A percentile compares a stretch with the other conserved stretches of the same genome.
phyloP scores from a whole-genome alignment of 35 echinoderm and acorn worm genomes.

The Acanthaster planci region DNA sequence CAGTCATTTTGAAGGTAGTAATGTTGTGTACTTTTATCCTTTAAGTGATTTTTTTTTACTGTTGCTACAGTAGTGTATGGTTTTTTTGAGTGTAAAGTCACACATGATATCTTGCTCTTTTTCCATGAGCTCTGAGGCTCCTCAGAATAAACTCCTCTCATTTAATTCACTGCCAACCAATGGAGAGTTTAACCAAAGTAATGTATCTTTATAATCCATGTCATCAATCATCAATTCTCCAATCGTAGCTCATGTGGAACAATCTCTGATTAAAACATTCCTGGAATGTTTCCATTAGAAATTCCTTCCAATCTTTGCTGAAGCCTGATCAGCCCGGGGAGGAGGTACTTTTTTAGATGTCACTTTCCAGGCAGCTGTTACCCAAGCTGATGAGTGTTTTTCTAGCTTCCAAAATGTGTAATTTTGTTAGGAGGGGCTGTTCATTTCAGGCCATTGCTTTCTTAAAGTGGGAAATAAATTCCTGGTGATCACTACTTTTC shows the following conservation, averaged over 20 bases:
- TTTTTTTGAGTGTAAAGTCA: too few species aligned
- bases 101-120: too few species aligned
- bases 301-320: too few species aligned
- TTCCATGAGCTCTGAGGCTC: too few species aligned
- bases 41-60: too few species aligned
- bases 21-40: too few species aligned
- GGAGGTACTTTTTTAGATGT: neutral
- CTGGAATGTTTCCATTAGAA: neutral
- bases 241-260: neutral
- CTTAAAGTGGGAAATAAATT: too few species aligned
- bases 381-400: slow-evolving; percentile 14
- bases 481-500: too few species aligned
- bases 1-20: too few species aligned
- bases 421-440: slow-evolving; percentile 2
- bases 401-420: neutral
- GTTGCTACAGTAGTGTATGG: too few species aligned
- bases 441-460: neutral
- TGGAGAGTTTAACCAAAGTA: neutral
- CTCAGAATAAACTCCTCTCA: too few species aligned
- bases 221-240: slow-evolving; percentile 6
- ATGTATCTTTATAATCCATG: neutral
- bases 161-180: neutral
- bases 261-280: slow-evolving; percentile 9
- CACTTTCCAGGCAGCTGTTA: neutral
- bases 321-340: neutral